Percentiles rank a stretch among this genome's conserved stretches.
These are phyloP conservation scores for Oophaga sylvatica DNA, from an alignment of 2,797 vertebrate genomes.

Conservation along the genomic window DNA sequence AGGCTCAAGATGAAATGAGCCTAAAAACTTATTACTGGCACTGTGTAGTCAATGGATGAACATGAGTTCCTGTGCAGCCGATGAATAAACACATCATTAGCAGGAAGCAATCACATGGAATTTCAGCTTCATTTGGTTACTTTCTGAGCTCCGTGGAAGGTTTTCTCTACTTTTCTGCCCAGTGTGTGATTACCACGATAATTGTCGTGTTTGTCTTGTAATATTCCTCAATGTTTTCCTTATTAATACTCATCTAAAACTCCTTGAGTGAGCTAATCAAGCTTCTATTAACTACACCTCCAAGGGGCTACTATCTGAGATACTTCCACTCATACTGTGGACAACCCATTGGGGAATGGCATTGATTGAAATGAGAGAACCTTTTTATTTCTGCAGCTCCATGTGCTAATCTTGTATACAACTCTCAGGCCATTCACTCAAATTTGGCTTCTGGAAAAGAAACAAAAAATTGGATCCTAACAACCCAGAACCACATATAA, in stretches of 20 bases:
- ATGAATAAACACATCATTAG: slow-evolving; percentile 23
- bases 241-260: background rate
- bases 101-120: background rate
- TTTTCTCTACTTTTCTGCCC: slow-evolving; percentile 6
- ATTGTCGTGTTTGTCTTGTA: slow-evolving; percentile 32
- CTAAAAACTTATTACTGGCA: too few species aligned
- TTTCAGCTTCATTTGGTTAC: background rate
- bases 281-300: background rate
- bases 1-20: too few species aligned
- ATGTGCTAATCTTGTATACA: too few species aligned
- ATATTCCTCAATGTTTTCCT: slow-evolving; percentile 7
- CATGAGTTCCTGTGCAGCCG: too few species aligned
- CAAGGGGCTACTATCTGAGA: background rate
- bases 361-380: background rate
- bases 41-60: background rate
- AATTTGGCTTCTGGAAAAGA: too few species aligned
- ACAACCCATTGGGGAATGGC: background rate
- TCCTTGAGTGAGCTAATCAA: background rate
- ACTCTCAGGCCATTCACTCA: too few species aligned
- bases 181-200: slow-evolving; percentile 17
- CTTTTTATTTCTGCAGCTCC: background rate
- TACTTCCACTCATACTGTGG: background rate
- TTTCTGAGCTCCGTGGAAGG: background rate
- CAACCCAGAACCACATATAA: too few species aligned
- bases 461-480: too few species aligned